Evolutionary conservation across 2,888 invertebrate species (phyloP), one percentile per base, ranked within the genome.

Genomic region (Pycnomerus fuliginosus): DNA sequence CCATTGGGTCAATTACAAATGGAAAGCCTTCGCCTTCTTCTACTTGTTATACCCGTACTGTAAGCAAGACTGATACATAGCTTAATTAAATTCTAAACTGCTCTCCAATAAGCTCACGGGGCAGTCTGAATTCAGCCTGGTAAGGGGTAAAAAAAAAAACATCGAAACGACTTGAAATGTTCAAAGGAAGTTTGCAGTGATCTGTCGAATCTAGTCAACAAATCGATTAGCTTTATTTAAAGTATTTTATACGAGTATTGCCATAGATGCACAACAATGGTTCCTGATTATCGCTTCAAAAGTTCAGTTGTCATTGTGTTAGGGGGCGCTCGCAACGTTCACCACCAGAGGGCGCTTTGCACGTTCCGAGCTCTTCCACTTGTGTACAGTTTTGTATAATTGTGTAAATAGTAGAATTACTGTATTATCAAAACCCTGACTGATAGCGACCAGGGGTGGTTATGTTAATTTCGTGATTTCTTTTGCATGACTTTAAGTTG

Each of bases 161-260:
- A 28, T 48, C 47, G 44, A 48, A 49, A 50, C 43, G 33, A 48
- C 43, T 41, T 39, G 48, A 50, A 53, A 48, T 50, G 50, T 48
- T 50, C 10, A 27, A 48, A 56, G 66, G 67, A 68, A 62, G 61
- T 66, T 68, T 69, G 69, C 69, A 69, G 67, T 69, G 69, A 69
- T 69, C 68, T 54, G 48, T 45, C 16, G 33, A 48, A 42, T 48
- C 45, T 48, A 41, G 41, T 52, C 43, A 50, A 43, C 50, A 43
- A 45, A 49, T 48, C 38, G 48, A 41, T 50, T 60, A 63, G 63
- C 63, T 63, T 64, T 64, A 64, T 57, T 60, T 53, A 42, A 48
- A 49, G 47, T 48, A 44, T 50, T 50, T 50, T 56, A 31, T 40
- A 48, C 40, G 15, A 38, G 31, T 38, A 41, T 42, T 24, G 50